Evolutionary conservation across 1,140 invertebrate genomes (phyloP), one percentile per base, ranked within the genome.

Genomic region (Nixonia krombeini): DNA sequence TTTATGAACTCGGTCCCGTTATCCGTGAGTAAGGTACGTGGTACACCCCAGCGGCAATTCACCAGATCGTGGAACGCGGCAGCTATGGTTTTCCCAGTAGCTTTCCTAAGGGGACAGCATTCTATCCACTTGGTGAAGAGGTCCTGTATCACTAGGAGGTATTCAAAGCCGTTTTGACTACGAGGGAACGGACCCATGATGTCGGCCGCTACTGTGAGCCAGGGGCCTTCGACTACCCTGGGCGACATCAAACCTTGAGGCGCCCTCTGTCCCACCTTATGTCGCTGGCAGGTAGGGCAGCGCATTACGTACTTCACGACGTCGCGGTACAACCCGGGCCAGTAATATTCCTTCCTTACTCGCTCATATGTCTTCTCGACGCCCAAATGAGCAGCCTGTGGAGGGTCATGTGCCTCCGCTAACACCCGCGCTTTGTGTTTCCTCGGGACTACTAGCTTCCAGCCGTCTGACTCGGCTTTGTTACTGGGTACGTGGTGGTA

Each of bases 141-240:
- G 28, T 59, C 61, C 21, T 55, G 8, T n/a, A 63, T 37, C 0
- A 68, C 47, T 1, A 68, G n/a, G 0, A 68, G 2, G 23, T 68
- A 68, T 7, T 8, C 1, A n/a, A 18, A 21, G 0, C 45, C 38
- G 4, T 38, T 50, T 13, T 25, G 40, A 29, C 29, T 46, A 0
- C 31, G 8, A 0, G 52, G 52, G 8, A 72, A 65, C 4, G 78
- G 76, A 9, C 81, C 79, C 49, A 80, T 73, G 4, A 79, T 25
- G 16, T 66, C 57, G 2, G 42, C 17, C 0, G 53, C 35, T 2
- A 69, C 50, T 6, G 56, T 52, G 1, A 29, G 23, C 61, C 59
- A 63, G 0, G 65, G 71, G 10, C 37, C 12, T 35, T 64, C 50
- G 6, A 70, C 25, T 1, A 62, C 21, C 0, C 50, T 18, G n/a